phyloP scores from a whole-genome alignment of 1,140 invertebrate species.

The Lycorma delicatula region DNA sequence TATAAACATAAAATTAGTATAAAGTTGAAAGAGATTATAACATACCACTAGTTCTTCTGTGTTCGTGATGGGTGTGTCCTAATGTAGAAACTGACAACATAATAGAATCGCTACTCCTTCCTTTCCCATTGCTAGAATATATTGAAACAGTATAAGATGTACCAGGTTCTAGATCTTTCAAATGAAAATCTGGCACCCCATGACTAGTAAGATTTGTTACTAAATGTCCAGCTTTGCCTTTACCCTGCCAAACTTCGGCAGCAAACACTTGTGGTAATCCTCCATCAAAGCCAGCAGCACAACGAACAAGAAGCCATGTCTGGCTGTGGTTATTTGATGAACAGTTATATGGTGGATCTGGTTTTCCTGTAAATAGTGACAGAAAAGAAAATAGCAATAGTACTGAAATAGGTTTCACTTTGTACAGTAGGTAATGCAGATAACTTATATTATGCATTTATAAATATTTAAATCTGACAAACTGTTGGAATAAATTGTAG shows the following conservation, averaged over 20 bases:
- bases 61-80: neutral
- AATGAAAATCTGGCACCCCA: conserved; percentile 30
- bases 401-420: too few species aligned
- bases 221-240: conserved; percentile 14
- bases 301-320: conserved; percentile 41
- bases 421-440: too few species aligned
- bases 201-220: conserved; percentile 34
- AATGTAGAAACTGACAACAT: neutral
- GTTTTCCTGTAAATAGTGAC: conserved; percentile 33
- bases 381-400: too few species aligned
- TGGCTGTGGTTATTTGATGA: conserved; percentile 41
- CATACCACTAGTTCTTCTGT: neutral
- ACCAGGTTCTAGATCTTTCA: conserved; percentile 38
- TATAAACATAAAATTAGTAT: too few species aligned
- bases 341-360: conserved; percentile 45
- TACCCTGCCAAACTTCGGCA: conserved; percentile 33
- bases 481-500: too few species aligned
- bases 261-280: conserved; percentile 44
- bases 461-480: too few species aligned
- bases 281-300: conserved; percentile 42
- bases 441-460: too few species aligned
- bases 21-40: too few species aligned
- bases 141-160: conserved; percentile 41
- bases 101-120: conserved; percentile 33
- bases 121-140: conserved; percentile 48